These are phyloP conservation scores for Pteria penguin DNA, from an alignment of 2,888 invertebrate genomes.

Conservation along the genomic window DNA sequence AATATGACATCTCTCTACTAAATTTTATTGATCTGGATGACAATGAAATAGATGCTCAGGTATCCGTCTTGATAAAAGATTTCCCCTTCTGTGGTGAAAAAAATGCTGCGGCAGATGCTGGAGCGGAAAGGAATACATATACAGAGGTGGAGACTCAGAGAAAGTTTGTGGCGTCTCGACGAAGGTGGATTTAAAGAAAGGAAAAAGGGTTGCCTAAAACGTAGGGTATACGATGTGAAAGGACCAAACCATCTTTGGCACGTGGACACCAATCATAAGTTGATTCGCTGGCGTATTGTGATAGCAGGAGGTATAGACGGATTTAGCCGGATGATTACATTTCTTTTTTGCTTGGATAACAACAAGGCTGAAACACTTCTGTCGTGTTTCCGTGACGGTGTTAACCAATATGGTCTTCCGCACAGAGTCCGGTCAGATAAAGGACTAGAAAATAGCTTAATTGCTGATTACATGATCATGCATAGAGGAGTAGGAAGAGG, in stretches of 20 bases:
- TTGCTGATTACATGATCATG: conserved; percentile 36
- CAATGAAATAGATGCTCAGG: background rate
- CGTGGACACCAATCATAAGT: conserved; percentile 44
- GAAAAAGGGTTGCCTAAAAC: conserved; percentile 2
- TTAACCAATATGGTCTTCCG: conserved; percentile 33
- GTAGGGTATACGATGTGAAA: conserved; percentile 27
- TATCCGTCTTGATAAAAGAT: conserved; percentile 5
- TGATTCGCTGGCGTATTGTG: conserved; percentile 36
- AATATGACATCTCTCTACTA: conserved; percentile 10
- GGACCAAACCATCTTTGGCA: conserved; percentile 42
- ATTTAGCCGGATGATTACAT: conserved; percentile 31
- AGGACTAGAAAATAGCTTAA: conserved; percentile 40
- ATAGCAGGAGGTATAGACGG: conserved; percentile 41
- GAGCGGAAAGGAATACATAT: conserved; percentile 25
- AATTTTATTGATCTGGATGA: conserved; percentile 21
- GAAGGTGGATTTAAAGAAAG: conserved; percentile 25
- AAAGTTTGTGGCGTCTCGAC: conserved; percentile 30
- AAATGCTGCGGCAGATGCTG: conserved; percentile 24
- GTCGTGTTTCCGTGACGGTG: conserved; percentile 24
- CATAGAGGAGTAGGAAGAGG: conserved; percentile 10
- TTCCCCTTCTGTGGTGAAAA: conserved; percentile 29
- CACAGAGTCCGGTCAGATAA: conserved; percentile 37
- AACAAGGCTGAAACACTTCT: conserved; percentile 39
- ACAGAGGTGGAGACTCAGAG: conserved; percentile 30
- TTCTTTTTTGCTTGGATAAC: conserved; percentile 35